Evolutionary conservation across 1,140 invertebrate species (phyloP).

Genomic region (Microplitis demolitor): DNA sequence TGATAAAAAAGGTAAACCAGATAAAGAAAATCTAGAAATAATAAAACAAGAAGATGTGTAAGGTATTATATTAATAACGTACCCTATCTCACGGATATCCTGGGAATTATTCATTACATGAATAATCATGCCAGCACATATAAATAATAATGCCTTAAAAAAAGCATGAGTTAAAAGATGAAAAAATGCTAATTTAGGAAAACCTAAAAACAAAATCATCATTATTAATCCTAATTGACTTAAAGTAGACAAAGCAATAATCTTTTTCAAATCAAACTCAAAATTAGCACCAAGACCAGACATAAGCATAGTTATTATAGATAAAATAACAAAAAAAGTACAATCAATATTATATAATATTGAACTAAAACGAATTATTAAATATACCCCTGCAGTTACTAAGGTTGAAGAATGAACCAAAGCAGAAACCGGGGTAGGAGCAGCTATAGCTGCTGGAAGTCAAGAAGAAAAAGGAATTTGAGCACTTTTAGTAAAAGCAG

Average conservation of each 20-base stretch:
- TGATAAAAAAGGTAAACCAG: slow-evolving; percentile 65
- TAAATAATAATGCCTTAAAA: slow-evolving; percentile 71
- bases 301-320: slow-evolving; percentile 66
- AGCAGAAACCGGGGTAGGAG: slow-evolving; percentile 72
- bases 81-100: slow-evolving; percentile 66
- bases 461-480: slow-evolving; percentile 76
- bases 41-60: slow-evolving; percentile 61
- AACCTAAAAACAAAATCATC: slow-evolving; percentile 61
- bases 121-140: slow-evolving; percentile 67
- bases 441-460: slow-evolving; percentile 72
- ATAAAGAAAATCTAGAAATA: too few relatives aligned
- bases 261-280: slow-evolving; percentile 72
- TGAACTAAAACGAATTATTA: slow-evolving; percentile 69
- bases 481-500: slow-evolving; percentile 73
- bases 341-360: slow-evolving; percentile 37
- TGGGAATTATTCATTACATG: slow-evolving; percentile 66
- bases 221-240: slow-evolving; percentile 73
- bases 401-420: slow-evolving; percentile 78
- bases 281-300: slow-evolving; percentile 65
- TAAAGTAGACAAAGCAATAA: slow-evolving; percentile 75
- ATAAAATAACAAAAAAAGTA: slow-evolving; percentile 57
- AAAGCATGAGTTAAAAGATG: slow-evolving; percentile 69
- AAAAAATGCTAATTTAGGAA: slow-evolving; percentile 64
- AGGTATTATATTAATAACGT: slow-evolving; percentile 59
- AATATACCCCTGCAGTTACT: slow-evolving; percentile 73